Evolutionary conservation across 1,140 invertebrate species (phyloP), one percentile per base, ranked within the genome.

Genomic region (Ridgeia piscesae): DNA sequence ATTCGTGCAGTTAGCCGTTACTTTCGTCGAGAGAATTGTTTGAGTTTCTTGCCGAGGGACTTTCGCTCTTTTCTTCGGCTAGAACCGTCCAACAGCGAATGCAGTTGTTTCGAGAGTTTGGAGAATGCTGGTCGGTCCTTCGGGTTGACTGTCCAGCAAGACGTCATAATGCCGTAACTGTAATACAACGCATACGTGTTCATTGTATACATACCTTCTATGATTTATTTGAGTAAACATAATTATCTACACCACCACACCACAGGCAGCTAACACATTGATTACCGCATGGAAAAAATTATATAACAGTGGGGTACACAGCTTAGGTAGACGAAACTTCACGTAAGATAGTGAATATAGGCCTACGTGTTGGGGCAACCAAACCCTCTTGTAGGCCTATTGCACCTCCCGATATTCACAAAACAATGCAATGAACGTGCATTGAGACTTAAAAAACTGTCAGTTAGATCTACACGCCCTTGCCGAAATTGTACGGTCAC

Each of bases 111-210:
- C 58, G 58, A 77, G 58, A 77, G 11, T 77, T 90, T 90, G 17
- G 88, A 35, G 88, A 92, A 92, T n/a, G 48, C 88, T 88, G 91
- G 91, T 50, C 91, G 50, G 77, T 92, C 91, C 48, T 88, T 92
- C 31, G 91, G 50, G 14, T 33, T 92, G 48, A n/a, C n/a, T 9
- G 27, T 88, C 91, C 91, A 92, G 35, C 48, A 77, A 21, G 91
- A 31, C 35, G 31, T 35, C 91, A 92, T 92, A 14, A 92, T 88
- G 33, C n/a, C 50, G 48, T 21, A 34, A 11, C 91, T 92, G 88
- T 17, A 35, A 92, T 77, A 31, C 27, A 21, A 77, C 27, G 58
- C 58, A 77, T 77, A 77, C 27, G 27, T 77, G 58, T 77, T 27
- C 14, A 31, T 77, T 27, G 2, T 77, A 77, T 77, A 77, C n/a